phyloP scores from a whole-genome alignment of 2,888 invertebrate species.

The Tenthredo distinguenda region DNA sequence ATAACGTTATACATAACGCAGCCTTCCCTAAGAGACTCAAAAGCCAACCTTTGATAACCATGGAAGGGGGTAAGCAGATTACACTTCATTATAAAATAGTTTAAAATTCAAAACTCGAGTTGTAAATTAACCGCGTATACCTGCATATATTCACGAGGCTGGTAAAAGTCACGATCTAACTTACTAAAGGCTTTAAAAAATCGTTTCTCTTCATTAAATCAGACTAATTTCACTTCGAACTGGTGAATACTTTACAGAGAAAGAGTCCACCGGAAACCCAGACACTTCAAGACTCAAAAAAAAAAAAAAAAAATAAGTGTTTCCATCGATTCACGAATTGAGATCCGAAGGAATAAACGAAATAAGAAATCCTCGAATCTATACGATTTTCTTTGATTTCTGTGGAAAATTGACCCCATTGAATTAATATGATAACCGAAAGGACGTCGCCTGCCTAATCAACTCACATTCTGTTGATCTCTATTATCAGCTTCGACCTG shows the following conservation, averaged over 20 bases:
- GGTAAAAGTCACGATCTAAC: not conserved
- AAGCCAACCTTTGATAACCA: not conserved
- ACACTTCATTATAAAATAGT: constrained; percentile 1
- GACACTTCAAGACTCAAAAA: too few relatives aligned
- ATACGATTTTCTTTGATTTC: too few relatives aligned
- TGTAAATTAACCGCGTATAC: not conserved
- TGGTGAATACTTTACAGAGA: not conserved
- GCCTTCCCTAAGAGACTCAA: not conserved
- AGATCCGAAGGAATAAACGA: too few relatives aligned
- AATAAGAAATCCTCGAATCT: too few relatives aligned
- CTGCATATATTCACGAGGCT: not conserved
- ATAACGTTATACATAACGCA: constrained; percentile 1
- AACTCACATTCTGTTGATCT: constrained; percentile 60
- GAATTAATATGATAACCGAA: not conserved
- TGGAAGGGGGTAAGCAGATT: not conserved
- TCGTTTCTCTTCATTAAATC: not conserved
- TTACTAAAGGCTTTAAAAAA: not conserved
- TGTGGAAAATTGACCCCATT: too few relatives aligned
- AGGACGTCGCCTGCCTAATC: not conserved
- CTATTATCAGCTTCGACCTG: constrained; percentile 63
- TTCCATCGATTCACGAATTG: too few relatives aligned
- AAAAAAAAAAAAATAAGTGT: too few relatives aligned
- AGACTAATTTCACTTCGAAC: not conserved
- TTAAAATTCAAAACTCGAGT: not conserved
- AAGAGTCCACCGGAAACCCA: not conserved